Percentiles rank a stretch among this genome's conserved stretches.
Conservation (phyloP, 2,888 invertebrate species). For the Netelia inedita region DNA sequence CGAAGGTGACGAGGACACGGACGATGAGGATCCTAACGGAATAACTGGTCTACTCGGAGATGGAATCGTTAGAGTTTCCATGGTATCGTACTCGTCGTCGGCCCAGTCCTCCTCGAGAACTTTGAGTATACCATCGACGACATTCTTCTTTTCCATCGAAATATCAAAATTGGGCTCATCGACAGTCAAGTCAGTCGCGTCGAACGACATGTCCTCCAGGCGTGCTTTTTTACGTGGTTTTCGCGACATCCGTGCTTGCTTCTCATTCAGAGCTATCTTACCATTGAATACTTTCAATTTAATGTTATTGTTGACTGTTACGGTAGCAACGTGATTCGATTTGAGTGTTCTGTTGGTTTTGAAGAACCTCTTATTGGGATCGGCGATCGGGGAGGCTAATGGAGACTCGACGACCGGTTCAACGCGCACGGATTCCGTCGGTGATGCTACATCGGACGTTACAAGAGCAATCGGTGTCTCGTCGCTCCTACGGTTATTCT, state of each 20-base stretch:
- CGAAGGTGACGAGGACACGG: background rate
- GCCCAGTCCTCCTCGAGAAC: slow-evolving; percentile 83
- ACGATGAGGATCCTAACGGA: too few relatives aligned
- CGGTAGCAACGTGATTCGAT: slow-evolving; percentile 74
- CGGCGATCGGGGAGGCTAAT: slow-evolving; percentile 68
- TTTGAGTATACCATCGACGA: slow-evolving; percentile 81
- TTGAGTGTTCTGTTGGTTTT: slow-evolving; percentile 82
- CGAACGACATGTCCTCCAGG: slow-evolving; percentile 75
- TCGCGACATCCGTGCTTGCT: slow-evolving; percentile 44
- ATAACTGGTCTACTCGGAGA: slow-evolving; percentile 73
- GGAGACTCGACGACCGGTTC: background rate
- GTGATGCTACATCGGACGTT: background rate
- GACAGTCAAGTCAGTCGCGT: slow-evolving; percentile 82
- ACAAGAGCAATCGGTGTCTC: too few relatives aligned
- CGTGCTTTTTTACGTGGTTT: slow-evolving; percentile 72
- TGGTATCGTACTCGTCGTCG: slow-evolving; percentile 80
- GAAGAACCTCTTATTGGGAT: slow-evolving; percentile 84
- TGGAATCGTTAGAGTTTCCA: slow-evolving; percentile 71
- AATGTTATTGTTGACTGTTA: slow-evolving; percentile 83
- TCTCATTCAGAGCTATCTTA: slow-evolving; percentile 76
- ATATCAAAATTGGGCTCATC: slow-evolving; percentile 80
- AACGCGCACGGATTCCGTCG: background rate
- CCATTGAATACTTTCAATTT: slow-evolving; percentile 82
- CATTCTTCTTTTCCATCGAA: slow-evolving; percentile 76
- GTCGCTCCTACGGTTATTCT: background rate